Conservation (phyloP, 1,140 invertebrate genomes). For the Aphis craccivora region DNA sequence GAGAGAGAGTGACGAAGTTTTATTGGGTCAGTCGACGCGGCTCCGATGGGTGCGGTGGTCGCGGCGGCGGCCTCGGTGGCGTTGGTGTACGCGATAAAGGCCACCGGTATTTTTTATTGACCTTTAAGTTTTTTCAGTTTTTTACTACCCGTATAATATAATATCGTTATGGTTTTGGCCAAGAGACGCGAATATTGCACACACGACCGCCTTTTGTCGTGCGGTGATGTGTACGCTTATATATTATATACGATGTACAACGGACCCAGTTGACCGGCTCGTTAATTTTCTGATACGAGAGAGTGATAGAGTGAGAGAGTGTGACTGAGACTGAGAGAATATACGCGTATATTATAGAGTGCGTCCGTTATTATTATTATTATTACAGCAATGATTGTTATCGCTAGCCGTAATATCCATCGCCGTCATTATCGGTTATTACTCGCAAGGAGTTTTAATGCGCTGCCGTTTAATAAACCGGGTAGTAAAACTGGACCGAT, state of each 20-base stretch:
- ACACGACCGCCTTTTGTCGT: conserved; percentile 7
- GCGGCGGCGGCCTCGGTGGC: no score
- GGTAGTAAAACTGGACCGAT: conserved; percentile 52
- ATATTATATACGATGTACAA: not conserved
- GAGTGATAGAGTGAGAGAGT: not conserved
- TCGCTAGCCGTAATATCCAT: not conserved
- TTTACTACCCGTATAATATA: conserved; percentile 47
- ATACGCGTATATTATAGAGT: not conserved
- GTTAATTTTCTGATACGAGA: not conserved
- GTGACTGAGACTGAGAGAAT: not conserved
- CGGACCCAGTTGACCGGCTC: not conserved
- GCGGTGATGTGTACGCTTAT: not conserved
- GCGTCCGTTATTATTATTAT: conserved; percentile 33
- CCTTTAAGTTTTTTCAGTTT: conserved; percentile 30
- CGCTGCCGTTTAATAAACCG: conserved; percentile 51
- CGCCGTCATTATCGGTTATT: conserved; percentile 53
- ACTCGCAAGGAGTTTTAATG: conserved; percentile 44
- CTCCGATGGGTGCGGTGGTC: not conserved
- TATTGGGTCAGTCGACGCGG: conserved; percentile 36
- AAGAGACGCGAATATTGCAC: not conserved
- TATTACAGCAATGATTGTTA: conserved; percentile 17
- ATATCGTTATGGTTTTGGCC: conserved; percentile 1
- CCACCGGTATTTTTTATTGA: conserved; percentile 44
- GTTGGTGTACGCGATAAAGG: conserved; percentile 22
- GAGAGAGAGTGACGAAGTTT: not conserved